Base-by-base conservation (phyloP, 2,113 vertebrate genomes). In the Xenus cinereus region DNA sequence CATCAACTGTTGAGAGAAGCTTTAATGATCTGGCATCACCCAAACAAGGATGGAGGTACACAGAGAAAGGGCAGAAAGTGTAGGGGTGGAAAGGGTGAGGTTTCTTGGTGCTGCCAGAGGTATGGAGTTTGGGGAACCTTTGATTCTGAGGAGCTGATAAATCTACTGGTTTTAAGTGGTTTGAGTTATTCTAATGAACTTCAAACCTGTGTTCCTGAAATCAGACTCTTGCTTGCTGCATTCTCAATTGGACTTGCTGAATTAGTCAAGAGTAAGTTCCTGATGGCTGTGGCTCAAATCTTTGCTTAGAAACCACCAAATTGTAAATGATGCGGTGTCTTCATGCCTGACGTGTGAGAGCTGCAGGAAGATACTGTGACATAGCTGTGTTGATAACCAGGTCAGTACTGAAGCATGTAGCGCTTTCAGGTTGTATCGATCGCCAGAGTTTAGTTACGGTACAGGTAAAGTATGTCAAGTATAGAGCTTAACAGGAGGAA, bases 211-310 rank as follows among this genome's bases (percentile, higher is more conserved):
- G 27, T 62, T 60, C 35, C 37, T 74, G 39, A 89, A 93, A 54
- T 56, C 28, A 57, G 23, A 5, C 16, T 81, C 0, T 0, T n/a
- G 23, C 19, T 56, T 50, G 7, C 10, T 74, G 22, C 6, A 3
- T 7, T 89, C 48, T 73, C 9, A 33, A 0, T 6, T 78, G 28
- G n/a, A 46, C 54, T n/a, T 91, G 84, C 27, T 87, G 56, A 45
- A 46, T 57, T 64, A 69, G 45, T 11, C 63, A 43, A 17, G 14
- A 59, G 37, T 48, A 79, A 14, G 54, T 67, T 28, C 27, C 24
- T 48, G 57, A 56, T 28, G 33, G 5, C 63, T 39, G 51, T 53
- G 51, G 37, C 63, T 92, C n/a, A 17, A 18, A 35, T 35, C 26
- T 53, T 60, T 56, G 16, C 56, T 39, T 60, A 23, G 48, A 87